Evolutionary conservation across 2,888 invertebrate genomes (phyloP).

Genomic region (Palloptera scutellata): DNA sequence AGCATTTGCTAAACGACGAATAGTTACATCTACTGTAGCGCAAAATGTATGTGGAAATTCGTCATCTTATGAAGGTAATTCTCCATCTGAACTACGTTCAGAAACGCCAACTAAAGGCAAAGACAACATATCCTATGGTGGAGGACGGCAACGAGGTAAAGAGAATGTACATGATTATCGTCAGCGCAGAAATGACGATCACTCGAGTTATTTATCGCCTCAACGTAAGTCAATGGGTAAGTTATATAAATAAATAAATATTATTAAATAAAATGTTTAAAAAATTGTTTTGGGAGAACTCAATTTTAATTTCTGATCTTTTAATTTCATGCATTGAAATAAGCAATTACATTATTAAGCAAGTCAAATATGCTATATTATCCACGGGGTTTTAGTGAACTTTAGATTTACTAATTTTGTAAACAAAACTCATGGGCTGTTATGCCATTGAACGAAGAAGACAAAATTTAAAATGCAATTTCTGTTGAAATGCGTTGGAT

Average conservation of each 20-base stretch:
- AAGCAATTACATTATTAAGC: too few relatives aligned
- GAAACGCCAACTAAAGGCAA: slow-evolving; percentile 34
- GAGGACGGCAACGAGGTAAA: slow-evolving; percentile 23
- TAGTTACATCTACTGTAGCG: slow-evolving; percentile 34
- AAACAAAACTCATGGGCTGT: too few relatives aligned
- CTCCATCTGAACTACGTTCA: slow-evolving; percentile 8
- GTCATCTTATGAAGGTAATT: slow-evolving; percentile 48
- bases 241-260: too few relatives aligned
- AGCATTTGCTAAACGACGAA: slow-evolving; percentile 60
- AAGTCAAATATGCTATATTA: too few relatives aligned
- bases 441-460: too few relatives aligned
- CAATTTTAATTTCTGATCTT: not conserved
- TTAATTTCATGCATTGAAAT: too few relatives aligned
- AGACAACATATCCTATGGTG: slow-evolving; percentile 13
- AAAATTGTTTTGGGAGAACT: too few relatives aligned
- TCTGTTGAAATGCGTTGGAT: too few relatives aligned
- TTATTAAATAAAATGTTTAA: too few relatives aligned
- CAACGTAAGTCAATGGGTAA: slow-evolving; percentile 78
- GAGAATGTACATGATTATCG: slow-evolving; percentile 24
- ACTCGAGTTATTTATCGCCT: slow-evolving; percentile 16
- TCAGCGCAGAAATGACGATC: slow-evolving; percentile 15
- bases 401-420: too few relatives aligned
- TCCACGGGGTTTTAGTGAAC: too few relatives aligned
- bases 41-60: slow-evolving; percentile 57
- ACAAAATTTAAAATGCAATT: too few relatives aligned